Evolutionary conservation across 2,113 vertebrate genomes (phyloP).

Genomic region (Hylia prasina): DNA sequence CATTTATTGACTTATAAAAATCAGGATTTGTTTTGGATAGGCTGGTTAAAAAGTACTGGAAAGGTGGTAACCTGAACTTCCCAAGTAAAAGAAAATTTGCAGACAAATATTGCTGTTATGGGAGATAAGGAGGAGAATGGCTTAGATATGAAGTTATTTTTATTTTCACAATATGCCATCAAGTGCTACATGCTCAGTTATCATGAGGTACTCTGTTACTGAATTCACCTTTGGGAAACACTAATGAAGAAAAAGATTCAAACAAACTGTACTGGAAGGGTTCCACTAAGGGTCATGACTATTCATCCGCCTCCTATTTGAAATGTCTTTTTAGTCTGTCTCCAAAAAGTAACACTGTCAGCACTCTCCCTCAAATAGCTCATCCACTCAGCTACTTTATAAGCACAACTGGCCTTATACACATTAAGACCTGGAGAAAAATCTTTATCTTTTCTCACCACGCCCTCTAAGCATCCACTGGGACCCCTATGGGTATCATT

Average conservation of each 20-base stretch:
- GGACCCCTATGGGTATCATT: background rate
- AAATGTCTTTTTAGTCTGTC: background rate
- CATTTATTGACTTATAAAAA: conserved; percentile 67
- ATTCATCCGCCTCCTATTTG: background rate
- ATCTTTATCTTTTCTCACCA: background rate
- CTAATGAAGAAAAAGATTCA: background rate
- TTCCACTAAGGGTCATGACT: background rate
- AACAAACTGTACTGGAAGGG: background rate
- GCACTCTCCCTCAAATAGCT: background rate
- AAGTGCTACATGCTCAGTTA: background rate
- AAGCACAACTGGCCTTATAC: background rate
- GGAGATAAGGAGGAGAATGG: conserved; percentile 1
- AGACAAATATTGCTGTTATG: conserved; percentile 10
- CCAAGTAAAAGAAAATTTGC: conserved; percentile 8
- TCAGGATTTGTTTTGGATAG: conserved; percentile 40
- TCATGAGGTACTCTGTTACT: background rate
- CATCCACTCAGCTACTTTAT: background rate
- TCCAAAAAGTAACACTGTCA: background rate
- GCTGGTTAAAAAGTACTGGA: conserved; percentile 39
- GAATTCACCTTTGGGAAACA: background rate
- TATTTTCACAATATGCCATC: background rate
- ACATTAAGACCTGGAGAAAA: background rate
- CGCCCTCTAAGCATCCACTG: background rate
- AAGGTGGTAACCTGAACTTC: conserved; percentile 50
- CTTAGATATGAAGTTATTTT: conserved; percentile 8